These are phyloP conservation scores for Drosophila pseudotakahashii DNA, from an alignment of 2,888 invertebrate species.

Conservation along the genomic window DNA sequence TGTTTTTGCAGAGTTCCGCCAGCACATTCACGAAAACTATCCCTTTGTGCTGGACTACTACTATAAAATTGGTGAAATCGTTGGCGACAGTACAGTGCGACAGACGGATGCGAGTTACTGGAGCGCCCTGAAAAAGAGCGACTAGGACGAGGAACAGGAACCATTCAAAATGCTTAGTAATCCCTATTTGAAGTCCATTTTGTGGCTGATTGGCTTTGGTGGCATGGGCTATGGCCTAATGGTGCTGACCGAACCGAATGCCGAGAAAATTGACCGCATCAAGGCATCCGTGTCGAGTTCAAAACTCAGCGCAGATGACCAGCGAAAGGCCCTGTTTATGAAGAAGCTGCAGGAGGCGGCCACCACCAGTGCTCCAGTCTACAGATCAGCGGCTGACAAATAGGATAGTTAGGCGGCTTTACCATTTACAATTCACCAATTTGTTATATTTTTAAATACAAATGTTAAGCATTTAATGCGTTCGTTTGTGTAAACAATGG, in stretches of 20 bases:
- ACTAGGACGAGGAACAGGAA: conserved; percentile 71
- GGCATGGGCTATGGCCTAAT: conserved; percentile 87
- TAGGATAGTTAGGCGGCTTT: conserved; percentile 49
- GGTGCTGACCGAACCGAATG: conserved; percentile 85
- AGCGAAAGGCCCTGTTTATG: conserved; percentile 78
- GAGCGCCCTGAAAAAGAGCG: conserved; percentile 80
- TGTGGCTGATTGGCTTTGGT: conserved; percentile 87
- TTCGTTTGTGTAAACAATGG: background rate
- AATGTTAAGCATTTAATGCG: conserved; percentile 19
- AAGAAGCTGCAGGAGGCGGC: conserved; percentile 77
- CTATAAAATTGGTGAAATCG: conserved; percentile 88
- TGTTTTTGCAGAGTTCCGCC: conserved; percentile 88
- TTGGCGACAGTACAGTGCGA: conserved; percentile 85
- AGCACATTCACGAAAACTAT: conserved; percentile 88
- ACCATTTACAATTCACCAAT: conserved; percentile 2
- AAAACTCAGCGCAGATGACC: conserved; percentile 66
- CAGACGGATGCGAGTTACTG: conserved; percentile 86
- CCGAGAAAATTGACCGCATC: conserved; percentile 81
- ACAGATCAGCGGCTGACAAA: conserved; percentile 50
- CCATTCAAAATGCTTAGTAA: conserved; percentile 78
- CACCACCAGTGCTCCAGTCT: conserved; percentile 63
- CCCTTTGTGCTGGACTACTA: conserved; percentile 88
- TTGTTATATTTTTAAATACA: conserved; percentile 43
- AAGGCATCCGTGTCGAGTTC: conserved; percentile 56
- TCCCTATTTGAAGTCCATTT: conserved; percentile 84